Evolutionary conservation across 2,113 vertebrate genomes (phyloP).

Genomic region (Siniperca chuatsi): DNA sequence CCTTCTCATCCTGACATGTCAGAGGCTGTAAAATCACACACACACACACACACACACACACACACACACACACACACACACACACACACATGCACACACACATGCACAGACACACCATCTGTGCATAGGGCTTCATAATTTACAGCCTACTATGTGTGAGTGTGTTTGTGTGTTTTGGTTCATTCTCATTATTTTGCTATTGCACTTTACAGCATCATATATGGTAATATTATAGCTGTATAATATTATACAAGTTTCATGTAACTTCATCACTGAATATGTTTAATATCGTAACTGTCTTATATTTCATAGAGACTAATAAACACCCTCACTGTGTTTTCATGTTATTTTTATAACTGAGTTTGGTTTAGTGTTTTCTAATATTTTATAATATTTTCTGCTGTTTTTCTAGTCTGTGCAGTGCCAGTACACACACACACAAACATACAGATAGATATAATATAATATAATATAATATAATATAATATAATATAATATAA

Average conservation of each 20-base stretch:
- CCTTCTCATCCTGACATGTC: conserved; percentile 71
- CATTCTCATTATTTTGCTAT: conserved; percentile 68
- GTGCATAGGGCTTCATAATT: conserved; percentile 60
- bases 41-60: conserved; percentile 17
- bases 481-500: neutral
- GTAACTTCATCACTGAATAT: conserved; percentile 22
- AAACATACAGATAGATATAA: neutral
- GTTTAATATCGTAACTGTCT: conserved; percentile 33
- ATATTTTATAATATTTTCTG: conserved; percentile 21
- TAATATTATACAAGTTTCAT: conserved; percentile 27
- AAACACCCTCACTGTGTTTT: conserved; percentile 32
- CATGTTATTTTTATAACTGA: conserved; percentile 17
- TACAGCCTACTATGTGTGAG: conserved; percentile 52
- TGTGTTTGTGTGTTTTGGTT: conserved; percentile 39
- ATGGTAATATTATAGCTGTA: conserved; percentile 36
- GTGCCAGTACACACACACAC: neutral
- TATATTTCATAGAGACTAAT: conserved; percentile 31
- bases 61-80: conserved; percentile 38
- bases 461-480: too few relatives aligned
- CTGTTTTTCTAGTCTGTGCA: neutral
- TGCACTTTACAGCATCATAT: conserved; percentile 55
- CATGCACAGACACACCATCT: conserved; percentile 59
- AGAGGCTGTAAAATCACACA: conserved; percentile 63
- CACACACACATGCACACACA: conserved; percentile 5
- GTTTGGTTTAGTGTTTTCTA: conserved; percentile 34